These are phyloP conservation scores for Erebia ligea DNA, from an alignment of 2,888 invertebrate genomes.

Conservation along the genomic window DNA sequence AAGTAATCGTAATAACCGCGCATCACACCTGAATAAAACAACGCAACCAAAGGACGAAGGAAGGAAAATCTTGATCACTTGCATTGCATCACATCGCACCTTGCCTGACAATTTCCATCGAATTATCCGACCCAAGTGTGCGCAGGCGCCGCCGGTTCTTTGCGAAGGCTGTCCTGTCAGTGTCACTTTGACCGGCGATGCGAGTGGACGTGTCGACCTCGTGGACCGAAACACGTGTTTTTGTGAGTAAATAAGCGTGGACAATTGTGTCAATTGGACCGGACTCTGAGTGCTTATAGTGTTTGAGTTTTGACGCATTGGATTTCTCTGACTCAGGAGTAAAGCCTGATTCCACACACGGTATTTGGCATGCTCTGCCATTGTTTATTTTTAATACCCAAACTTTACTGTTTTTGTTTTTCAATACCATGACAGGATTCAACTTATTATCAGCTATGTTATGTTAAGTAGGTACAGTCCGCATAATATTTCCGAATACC, in stretches of 20 bases:
- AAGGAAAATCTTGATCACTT: conserved; percentile 52
- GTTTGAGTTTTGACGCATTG: conserved; percentile 51
- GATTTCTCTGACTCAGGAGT: conserved; percentile 56
- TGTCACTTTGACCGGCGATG: conserved; percentile 58
- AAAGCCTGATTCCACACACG: conserved; percentile 49
- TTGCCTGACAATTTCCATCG: conserved; percentile 59
- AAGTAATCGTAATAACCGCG: neutral
- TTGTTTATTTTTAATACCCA: conserved; percentile 52
- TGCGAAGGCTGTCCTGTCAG: conserved; percentile 52
- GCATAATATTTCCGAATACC: too few relatives aligned
- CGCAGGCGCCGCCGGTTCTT: conserved; percentile 57
- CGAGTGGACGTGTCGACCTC: conserved; percentile 56
- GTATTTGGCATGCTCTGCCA: conserved; percentile 57
- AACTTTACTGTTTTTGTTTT: too few relatives aligned
- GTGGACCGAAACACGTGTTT: conserved; percentile 56
- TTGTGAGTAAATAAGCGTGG: conserved; percentile 72
- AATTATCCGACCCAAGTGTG: conserved; percentile 60
- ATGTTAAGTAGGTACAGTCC: too few relatives aligned
- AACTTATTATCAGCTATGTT: too few relatives aligned
- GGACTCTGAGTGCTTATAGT: conserved; percentile 42
- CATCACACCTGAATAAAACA: neutral
- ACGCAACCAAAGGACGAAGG: conserved; percentile 47
- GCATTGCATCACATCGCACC: conserved; percentile 49
- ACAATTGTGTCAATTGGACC: conserved; percentile 53
- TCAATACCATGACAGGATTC: too few relatives aligned